Base-by-base conservation (phyloP, 1,140 invertebrate species). In the Steinernema feltiae region DNA sequence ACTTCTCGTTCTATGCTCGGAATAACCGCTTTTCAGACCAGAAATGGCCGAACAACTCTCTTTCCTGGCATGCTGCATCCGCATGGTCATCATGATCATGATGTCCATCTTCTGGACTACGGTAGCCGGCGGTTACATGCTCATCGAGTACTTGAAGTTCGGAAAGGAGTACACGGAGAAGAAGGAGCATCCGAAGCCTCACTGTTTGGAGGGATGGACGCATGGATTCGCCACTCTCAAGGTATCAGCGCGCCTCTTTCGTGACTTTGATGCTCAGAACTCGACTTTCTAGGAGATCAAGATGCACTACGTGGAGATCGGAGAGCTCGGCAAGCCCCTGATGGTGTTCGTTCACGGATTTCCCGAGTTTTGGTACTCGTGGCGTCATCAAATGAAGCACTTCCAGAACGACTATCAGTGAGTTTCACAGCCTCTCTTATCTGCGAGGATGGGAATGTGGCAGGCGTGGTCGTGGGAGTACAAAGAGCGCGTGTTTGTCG, bases 321-420 rank as follows among this genome's bases (percentile, higher is more conserved):
- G 88, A 27, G 76, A 81, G 30, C 81, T 82, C 41, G 78, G 82
- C 32, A 85, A 85, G 71, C 87, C 86, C 17, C 77, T 88, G 0
- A 86, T 89, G 85, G 72, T 89, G 1, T 82, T 88, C 48, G 35
- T 89, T 7, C 88, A 89, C 83, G 88, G 88, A n/a, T 89, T 88
- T 72, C 88, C 88, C 21, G 88, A 89, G 72, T 88, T 87, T 75
- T 89, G 88, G 88, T 89, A 87, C 77, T 87, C 88, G 0, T 89
- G 88, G 88, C 79, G 87, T 76, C 79, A 86, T 79, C 88, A 89
- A 77, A 70, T 89, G 0, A 76, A 71, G 48, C 85, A 87, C 73
- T 88, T 89, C 78, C 70, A 76, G 30, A 63, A 30, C 29, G 63
- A 78, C 18, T 78, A 79, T 46, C 74, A 78, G 79, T 80, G 71